Percentiles rank a stretch among this genome's conserved stretches.
These are phyloP conservation scores for Hofmannophila pseudospretella DNA, from an alignment of 2,888 invertebrate genomes.

Conservation along the genomic window DNA sequence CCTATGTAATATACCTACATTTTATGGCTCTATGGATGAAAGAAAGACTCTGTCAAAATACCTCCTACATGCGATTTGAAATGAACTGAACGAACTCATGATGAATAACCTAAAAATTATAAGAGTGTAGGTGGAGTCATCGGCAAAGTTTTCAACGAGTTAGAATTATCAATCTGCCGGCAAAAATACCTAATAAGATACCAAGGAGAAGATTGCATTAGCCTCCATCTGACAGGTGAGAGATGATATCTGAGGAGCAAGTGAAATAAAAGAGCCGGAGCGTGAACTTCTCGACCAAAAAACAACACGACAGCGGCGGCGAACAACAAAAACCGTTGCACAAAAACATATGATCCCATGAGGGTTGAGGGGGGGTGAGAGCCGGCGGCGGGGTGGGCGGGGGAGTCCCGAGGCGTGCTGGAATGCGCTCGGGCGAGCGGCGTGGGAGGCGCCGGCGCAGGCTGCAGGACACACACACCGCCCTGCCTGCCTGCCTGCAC, in stretches of 20 bases:
- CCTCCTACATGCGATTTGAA: too few relatives aligned
- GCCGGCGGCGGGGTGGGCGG: slow-evolving; percentile 26
- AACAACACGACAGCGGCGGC: slow-evolving; percentile 68
- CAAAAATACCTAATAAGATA: neutral
- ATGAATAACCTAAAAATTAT: too few relatives aligned
- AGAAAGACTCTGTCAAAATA: too few relatives aligned
- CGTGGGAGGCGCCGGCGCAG: slow-evolving; percentile 69
- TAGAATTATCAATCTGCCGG: neutral
- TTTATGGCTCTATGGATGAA: too few relatives aligned
- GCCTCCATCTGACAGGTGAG: slow-evolving; percentile 32
- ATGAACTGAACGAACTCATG: too few relatives aligned
- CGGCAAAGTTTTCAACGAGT: too few relatives aligned
- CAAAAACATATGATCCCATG: slow-evolving; percentile 78
- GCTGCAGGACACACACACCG: slow-evolving; percentile 54
- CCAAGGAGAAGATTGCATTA: slow-evolving; percentile 20
- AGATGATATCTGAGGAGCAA: slow-evolving; percentile 58
- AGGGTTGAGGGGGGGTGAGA: slow-evolving; percentile 50
- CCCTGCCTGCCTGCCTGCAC: slow-evolving; percentile 23
- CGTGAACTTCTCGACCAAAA: slow-evolving; percentile 65
- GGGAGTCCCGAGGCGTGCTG: slow-evolving; percentile 71
- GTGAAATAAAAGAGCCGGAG: slow-evolving; percentile 69
- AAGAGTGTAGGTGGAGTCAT: too few relatives aligned
- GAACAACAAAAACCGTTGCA: slow-evolving; percentile 78
- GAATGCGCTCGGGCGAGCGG: slow-evolving; percentile 74
- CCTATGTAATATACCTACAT: too few relatives aligned